Percentiles rank a stretch among this genome's conserved stretches.
These are phyloP conservation scores for Pyrgilauda ruficollis DNA, from an alignment of 2,113 vertebrate genomes.

Conservation along the genomic window DNA sequence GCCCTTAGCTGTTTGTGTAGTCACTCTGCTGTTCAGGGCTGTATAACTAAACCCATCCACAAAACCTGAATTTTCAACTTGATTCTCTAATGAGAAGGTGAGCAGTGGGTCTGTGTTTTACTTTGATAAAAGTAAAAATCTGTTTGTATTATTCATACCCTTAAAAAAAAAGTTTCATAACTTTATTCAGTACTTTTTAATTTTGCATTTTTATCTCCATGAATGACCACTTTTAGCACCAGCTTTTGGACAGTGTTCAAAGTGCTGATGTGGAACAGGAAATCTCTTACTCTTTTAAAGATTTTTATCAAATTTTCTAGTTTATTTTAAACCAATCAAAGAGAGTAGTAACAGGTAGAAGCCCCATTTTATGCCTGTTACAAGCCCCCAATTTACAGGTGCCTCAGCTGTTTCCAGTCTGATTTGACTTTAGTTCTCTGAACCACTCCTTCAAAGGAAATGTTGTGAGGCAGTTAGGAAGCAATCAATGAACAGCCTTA, in stretches of 20 bases:
- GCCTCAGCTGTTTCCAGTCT: not conserved
- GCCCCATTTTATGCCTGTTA: not conserved
- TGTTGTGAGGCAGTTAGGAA: slow-evolving; percentile 2
- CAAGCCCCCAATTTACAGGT: not conserved
- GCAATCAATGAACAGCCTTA: slow-evolving; percentile 31
- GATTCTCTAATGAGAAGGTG: not conserved
- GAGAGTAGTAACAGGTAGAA: not conserved
- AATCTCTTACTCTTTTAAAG: not conserved
- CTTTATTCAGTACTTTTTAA: not conserved
- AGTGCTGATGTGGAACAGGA: not conserved
- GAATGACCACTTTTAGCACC: not conserved
- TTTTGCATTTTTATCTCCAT: not conserved
- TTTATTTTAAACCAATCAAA: not conserved
- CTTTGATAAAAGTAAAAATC: not conserved
- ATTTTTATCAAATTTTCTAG: not conserved
- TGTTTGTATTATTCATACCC: not conserved
- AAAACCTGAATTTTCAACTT: not conserved
- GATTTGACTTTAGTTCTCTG: not conserved
- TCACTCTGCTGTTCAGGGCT: not conserved
- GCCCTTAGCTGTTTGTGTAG: not conserved
- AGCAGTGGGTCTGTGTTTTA: not conserved
- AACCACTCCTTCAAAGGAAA: slow-evolving; percentile 10
- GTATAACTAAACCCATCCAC: not conserved
- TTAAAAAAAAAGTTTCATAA: not conserved
- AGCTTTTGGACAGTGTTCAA: not conserved